phyloP scores from a whole-genome alignment of 2,113 vertebrate genomes.

The Corynorhinus townsendii region DNA sequence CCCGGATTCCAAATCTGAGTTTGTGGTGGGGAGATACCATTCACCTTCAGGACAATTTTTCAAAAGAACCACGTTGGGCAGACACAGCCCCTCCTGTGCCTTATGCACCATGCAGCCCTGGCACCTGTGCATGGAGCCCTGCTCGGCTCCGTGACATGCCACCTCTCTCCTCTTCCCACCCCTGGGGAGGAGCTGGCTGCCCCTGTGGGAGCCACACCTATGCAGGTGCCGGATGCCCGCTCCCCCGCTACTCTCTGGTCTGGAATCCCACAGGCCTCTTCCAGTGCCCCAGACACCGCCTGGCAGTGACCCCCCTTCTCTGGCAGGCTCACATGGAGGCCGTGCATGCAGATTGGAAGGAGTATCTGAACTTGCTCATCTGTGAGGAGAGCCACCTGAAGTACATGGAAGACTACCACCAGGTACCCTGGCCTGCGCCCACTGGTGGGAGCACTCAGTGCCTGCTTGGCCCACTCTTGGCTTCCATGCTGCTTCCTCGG shows the following conservation, averaged over 20 bases:
- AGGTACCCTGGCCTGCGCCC: conserved; percentile 77
- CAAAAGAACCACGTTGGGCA: not conserved
- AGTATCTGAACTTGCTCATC: conserved; percentile 97
- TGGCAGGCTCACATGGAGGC: conserved; percentile 95
- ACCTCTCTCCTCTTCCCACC: not conserved
- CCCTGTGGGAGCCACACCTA: not conserved
- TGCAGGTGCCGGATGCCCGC: not conserved
- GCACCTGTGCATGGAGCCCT: not conserved
- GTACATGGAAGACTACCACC: conserved; percentile 97
- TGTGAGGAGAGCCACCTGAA: conserved; percentile 98
- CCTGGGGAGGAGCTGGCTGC: not conserved
- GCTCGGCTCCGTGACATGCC: not conserved
- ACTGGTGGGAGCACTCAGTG: rapidly evolving
- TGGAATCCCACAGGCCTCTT: not conserved
- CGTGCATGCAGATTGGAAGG: conserved; percentile 97
- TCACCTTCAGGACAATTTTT: not conserved
- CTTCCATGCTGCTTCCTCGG: not conserved
- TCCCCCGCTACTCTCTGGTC: not conserved
- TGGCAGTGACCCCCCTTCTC: not conserved
- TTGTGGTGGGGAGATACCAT: not conserved
- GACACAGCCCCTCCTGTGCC: not conserved
- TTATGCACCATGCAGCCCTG: not conserved
- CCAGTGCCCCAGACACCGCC: not conserved
- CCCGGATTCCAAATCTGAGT: not conserved
- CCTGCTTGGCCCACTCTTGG: not conserved